These are phyloP conservation scores for Callyntrura guangdongensis DNA, from an alignment of 2,888 invertebrate genomes.

Conservation along the genomic window DNA sequence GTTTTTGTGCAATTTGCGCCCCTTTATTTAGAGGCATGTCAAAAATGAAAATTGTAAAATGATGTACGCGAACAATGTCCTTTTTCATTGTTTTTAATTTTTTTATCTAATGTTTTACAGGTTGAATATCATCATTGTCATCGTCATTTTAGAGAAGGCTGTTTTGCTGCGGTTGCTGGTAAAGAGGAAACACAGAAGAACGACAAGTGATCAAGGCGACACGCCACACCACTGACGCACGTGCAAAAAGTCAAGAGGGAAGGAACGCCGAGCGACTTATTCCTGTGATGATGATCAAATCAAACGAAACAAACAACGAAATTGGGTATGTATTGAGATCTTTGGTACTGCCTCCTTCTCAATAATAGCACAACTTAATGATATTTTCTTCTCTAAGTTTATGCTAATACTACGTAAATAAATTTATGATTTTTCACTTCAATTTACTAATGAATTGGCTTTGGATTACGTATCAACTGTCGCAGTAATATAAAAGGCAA, in stretches of 20 bases:
- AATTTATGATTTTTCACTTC: conserved; percentile 65
- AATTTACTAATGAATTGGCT: conserved; percentile 71
- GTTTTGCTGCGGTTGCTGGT: not conserved
- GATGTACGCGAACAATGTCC: conserved; percentile 48
- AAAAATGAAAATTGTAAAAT: conserved; percentile 66
- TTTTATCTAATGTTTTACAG: conserved; percentile 30
- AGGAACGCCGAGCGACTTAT: conserved; percentile 16
- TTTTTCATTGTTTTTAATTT: conserved; percentile 56
- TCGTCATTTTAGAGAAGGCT: not conserved
- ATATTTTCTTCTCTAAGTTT: conserved; percentile 47
- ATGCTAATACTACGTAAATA: conserved; percentile 58
- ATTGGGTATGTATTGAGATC: conserved; percentile 77
- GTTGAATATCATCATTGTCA: not conserved
- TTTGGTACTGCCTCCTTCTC: conserved; percentile 71
- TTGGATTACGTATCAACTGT: conserved; percentile 61
- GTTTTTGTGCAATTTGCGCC: conserved; percentile 13
- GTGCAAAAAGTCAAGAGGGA: conserved; percentile 43
- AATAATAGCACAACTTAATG: conserved; percentile 32
- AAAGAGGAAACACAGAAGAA: not conserved
- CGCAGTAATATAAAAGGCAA: conserved; percentile 44
- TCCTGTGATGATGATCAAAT: conserved; percentile 39
- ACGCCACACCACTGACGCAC: conserved; percentile 47
- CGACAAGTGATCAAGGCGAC: conserved; percentile 41
- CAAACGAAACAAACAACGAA: conserved; percentile 41
- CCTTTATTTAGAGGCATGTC: conserved; percentile 67